phyloP scores from a whole-genome alignment of 2,888 invertebrate genomes.

The Campoletis raptor region DNA sequence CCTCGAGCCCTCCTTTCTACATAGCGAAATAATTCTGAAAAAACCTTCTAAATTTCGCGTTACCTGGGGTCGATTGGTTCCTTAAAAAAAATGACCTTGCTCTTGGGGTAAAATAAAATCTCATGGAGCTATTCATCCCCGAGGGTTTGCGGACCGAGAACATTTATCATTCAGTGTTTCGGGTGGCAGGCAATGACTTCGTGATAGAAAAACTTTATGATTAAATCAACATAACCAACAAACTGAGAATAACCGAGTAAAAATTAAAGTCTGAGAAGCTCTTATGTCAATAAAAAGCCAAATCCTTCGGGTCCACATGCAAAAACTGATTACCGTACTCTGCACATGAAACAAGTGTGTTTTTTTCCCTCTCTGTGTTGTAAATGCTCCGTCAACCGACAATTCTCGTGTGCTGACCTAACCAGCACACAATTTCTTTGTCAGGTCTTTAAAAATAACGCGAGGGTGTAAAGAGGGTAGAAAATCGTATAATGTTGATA shows the following conservation, averaged over 20 bases:
- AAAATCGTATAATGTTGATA: slow-evolving; percentile 26
- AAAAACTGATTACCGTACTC: neutral
- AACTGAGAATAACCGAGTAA: neutral
- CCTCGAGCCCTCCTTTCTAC: slow-evolving; percentile 14
- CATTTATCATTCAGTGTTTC: slow-evolving; percentile 50
- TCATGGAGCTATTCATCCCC: slow-evolving; percentile 13
- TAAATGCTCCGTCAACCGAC: slow-evolving; percentile 31
- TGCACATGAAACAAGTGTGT: neutral
- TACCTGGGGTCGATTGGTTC: slow-evolving; percentile 20
- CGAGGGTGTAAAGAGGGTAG: slow-evolving; percentile 15
- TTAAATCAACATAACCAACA: slow-evolving; percentile 3
- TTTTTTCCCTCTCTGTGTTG: neutral
- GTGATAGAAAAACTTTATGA: slow-evolving; percentile 11
- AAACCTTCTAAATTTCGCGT: slow-evolving; percentile 34
- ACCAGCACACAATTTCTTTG: neutral
- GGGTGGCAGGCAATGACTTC: neutral
- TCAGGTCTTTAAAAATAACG: slow-evolving; percentile 50
- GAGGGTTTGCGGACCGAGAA: slow-evolving; percentile 29
- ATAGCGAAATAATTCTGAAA: neutral
- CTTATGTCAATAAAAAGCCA: neutral
- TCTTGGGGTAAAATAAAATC: slow-evolving; percentile 12
- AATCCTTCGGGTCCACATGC: neutral
- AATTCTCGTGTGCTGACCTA: slow-evolving; percentile 12
- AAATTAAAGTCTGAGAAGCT: slow-evolving; percentile 3
- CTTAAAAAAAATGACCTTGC: slow-evolving; percentile 26